Evolutionary conservation across 2,113 vertebrate species (phyloP).

Genomic region (Aix galericulata): DNA sequence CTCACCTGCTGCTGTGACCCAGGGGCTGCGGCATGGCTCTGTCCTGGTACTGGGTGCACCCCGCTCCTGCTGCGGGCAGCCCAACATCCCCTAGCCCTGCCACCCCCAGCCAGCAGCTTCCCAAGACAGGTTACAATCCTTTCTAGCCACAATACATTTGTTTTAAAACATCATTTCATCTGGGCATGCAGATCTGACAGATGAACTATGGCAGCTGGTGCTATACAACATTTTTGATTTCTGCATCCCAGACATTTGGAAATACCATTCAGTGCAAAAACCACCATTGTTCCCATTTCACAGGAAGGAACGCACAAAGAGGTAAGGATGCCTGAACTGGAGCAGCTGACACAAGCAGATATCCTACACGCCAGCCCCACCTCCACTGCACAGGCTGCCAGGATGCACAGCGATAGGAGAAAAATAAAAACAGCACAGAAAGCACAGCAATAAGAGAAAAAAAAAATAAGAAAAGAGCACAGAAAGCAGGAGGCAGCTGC

Average conservation of each 20-base stretch:
- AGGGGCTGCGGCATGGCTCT: background rate
- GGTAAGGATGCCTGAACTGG: background rate
- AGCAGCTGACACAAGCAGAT: background rate
- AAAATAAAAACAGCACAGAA: accelerated
- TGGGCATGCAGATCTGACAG: background rate
- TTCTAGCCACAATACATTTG: background rate
- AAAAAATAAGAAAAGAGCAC: accelerated
- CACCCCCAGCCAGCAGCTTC: background rate
- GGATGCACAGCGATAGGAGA: background rate
- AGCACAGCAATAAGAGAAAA: background rate
- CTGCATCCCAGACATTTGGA: background rate
- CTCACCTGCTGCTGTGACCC: background rate
- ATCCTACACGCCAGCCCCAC: background rate
- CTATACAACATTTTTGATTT: background rate
- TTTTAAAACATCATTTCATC: background rate
- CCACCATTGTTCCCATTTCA: background rate
- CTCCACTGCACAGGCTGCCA: background rate
- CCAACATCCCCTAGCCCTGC: background rate
- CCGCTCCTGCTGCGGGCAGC: background rate
- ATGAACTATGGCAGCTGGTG: background rate
- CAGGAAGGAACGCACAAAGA: background rate
- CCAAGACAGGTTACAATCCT: background rate
- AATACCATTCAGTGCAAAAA: background rate
- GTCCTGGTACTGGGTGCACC: background rate
- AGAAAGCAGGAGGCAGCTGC: background rate